These are phyloP conservation scores for Teleogryllus occipitalis DNA, from an alignment of 1,140 invertebrate genomes.

Conservation along the genomic window DNA sequence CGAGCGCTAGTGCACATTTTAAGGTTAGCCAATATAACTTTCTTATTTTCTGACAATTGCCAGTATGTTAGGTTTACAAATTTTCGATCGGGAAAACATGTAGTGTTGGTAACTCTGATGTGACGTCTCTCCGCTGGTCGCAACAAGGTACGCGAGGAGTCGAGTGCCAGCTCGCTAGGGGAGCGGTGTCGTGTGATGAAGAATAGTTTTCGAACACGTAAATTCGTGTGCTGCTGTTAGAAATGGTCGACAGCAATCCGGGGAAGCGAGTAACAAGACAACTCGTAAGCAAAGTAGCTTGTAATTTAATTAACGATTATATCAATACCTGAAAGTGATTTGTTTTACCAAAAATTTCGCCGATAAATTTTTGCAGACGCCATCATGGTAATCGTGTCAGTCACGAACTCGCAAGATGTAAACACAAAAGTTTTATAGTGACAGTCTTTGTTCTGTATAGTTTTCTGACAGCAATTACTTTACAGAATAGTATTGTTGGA, in stretches of 20 bases:
- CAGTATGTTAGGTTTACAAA: no score
- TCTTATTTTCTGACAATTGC: no score
- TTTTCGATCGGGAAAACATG: no score
- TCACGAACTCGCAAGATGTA: constrained; percentile 16
- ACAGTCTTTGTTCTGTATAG: not conserved
- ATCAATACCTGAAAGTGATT: not conserved
- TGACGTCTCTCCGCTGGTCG: not conserved
- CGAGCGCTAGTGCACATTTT: not conserved
- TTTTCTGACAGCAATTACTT: not conserved
- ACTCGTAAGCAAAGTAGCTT: constrained; percentile 12
- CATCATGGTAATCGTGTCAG: constrained; percentile 19
- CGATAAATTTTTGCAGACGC: constrained; percentile 18
- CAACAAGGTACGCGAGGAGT: not conserved
- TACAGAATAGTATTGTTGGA: not conserved
- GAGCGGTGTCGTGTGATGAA: not conserved
- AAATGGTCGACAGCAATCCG: constrained; percentile 14
- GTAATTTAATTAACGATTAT: not conserved
- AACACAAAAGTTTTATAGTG: not conserved
- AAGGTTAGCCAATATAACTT: no score
- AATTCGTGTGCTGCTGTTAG: not conserved
- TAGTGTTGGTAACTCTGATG: not conserved
- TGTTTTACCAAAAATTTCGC: constrained; percentile 12
- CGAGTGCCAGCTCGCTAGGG: not conserved
- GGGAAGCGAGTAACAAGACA: constrained; percentile 17
- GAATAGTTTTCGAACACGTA: not conserved